Evolutionary conservation across 2,113 vertebrate genomes (phyloP).

Genomic region (Maccullochella peelii): DNA sequence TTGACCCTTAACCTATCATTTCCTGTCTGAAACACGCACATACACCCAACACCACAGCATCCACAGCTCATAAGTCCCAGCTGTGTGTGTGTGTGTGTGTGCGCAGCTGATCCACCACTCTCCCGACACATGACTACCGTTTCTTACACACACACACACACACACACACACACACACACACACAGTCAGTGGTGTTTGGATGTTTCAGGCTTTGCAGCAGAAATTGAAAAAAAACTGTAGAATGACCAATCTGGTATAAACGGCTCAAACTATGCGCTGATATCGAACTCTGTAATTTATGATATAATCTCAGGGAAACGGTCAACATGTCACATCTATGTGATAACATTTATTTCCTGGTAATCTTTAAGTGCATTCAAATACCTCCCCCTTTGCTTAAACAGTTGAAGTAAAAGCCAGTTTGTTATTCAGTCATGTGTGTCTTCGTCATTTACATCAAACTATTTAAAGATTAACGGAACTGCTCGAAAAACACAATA

Average conservation of each 20-base stretch:
- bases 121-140: constrained; percentile 49
- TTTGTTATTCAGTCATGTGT: no score
- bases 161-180: constrained; percentile 19
- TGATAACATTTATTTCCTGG: background rate
- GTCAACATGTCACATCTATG: background rate
- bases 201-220: background rate
- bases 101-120: constrained; percentile 68
- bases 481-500: background rate
- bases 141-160: constrained; percentile 12
- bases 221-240: background rate
- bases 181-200: background rate
- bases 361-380: background rate
- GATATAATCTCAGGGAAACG: background rate
- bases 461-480: background rate
- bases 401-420: background rate
- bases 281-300: background rate
- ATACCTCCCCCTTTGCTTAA: background rate
- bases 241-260: background rate
- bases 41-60: background rate
- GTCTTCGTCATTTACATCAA: background rate
- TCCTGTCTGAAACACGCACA: constrained; percentile 37
- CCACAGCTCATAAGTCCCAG: constrained; percentile 42
- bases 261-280: background rate
- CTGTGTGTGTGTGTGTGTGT: constrained; percentile 52
- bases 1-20: constrained; percentile 33